Percentiles rank a stretch among this genome's conserved stretches.
Conservation (phyloP, 1,140 invertebrate species). For the Drosophila asahinai region DNA sequence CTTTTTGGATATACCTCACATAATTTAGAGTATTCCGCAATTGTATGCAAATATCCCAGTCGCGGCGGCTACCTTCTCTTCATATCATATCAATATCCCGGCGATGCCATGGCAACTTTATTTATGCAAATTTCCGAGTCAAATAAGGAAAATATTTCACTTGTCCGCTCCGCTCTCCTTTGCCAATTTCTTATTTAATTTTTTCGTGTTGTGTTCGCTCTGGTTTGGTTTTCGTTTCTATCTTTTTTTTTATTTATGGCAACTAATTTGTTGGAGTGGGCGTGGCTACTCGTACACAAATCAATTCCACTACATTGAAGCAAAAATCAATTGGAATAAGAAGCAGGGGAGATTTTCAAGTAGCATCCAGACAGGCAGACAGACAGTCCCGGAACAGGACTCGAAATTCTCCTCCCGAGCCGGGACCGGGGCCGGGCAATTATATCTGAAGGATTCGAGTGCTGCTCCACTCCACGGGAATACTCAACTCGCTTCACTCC, state of each 20-base stretch:
- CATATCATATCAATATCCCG: conserved; percentile 53
- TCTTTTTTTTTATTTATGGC: conserved; percentile 69
- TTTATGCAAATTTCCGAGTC: conserved; percentile 54
- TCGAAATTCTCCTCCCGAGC: conserved; percentile 34
- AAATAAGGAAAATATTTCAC: conserved; percentile 58
- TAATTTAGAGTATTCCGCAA: conserved; percentile 8
- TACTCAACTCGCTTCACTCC: conserved; percentile 11
- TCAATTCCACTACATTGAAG: conserved; percentile 82
- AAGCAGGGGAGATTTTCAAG: conserved; percentile 16
- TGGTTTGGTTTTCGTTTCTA: conserved; percentile 19
- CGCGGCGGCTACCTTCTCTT: conserved; percentile 38
- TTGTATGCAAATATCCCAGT: conserved; percentile 41
- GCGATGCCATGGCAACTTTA: conserved; percentile 49
- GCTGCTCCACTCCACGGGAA: conserved; percentile 19
- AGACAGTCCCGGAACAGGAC: conserved; percentile 28
- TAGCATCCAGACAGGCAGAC: conserved; percentile 17
- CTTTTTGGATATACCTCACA: not conserved
- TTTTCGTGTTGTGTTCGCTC: conserved; percentile 42
- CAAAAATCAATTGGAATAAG: conserved; percentile 73
- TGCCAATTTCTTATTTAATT: conserved; percentile 64
- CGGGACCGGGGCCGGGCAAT: conserved; percentile 57
- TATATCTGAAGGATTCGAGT: conserved; percentile 68
- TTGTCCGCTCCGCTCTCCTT: conserved; percentile 37
- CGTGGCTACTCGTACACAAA: conserved; percentile 74
- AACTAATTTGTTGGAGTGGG: conserved; percentile 72